Conservation (phyloP, 1,140 invertebrate species). For the Calephelis virginiensis region DNA sequence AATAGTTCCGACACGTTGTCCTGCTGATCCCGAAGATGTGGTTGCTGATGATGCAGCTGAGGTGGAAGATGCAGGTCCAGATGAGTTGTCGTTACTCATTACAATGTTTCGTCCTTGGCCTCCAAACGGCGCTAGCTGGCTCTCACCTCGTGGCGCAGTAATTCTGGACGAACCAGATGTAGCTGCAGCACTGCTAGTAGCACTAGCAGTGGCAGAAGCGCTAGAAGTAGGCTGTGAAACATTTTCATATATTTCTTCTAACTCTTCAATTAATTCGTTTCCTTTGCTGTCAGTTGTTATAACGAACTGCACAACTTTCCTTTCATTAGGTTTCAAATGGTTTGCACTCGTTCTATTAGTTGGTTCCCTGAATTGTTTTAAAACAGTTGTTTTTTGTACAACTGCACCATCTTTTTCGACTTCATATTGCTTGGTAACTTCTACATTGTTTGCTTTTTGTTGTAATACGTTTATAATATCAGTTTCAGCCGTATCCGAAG, state of each 20-base stretch:
- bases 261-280: neutral
- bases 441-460: conserved; percentile 34
- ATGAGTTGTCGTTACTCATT: neutral
- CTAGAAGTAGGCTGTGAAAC: conserved; percentile 11
- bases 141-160: neutral
- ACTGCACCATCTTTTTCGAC: conserved; percentile 36
- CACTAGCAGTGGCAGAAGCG: conserved; percentile 16
- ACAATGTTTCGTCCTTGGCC: neutral
- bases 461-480: conserved; percentile 27
- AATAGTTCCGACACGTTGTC: conserved; percentile 2
- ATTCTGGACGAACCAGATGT: neutral
- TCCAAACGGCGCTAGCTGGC: neutral
- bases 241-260: conserved; percentile 16
- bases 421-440: conserved; percentile 34
- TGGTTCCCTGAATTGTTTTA: conserved; percentile 32
- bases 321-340: conserved; percentile 26
- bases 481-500: conserved; percentile 36
- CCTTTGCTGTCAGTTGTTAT: neutral
- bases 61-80: neutral
- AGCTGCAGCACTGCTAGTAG: conserved; percentile 4
- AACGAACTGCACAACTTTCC: conserved; percentile 12
- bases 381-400: conserved; percentile 36
- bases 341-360: neutral
- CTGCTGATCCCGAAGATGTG: neutral
- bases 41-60: conserved; percentile 4